A percentile compares a stretch with the other conserved stretches of the same genome.
Evolutionary conservation across 2,797 vertebrate species (phyloP).

Genomic region (Pantherophis alleghaniensis): DNA sequence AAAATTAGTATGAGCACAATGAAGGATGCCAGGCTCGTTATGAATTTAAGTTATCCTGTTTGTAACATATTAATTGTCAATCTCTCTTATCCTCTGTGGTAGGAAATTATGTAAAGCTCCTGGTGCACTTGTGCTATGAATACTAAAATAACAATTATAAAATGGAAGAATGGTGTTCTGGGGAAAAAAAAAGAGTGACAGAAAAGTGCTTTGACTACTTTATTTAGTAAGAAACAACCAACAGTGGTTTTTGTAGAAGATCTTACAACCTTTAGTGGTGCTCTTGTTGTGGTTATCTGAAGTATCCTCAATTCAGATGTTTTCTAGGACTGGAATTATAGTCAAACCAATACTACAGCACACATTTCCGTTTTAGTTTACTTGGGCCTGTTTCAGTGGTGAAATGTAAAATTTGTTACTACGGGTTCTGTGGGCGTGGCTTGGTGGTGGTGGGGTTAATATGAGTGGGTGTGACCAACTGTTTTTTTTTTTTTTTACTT

Average conservation of each 20-base stretch:
- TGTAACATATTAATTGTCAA: slow-evolving; percentile 51
- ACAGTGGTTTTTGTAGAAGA: background rate
- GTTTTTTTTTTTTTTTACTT: too few relatives aligned
- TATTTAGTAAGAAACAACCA: background rate
- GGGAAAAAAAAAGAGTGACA: background rate
- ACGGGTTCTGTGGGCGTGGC: too few relatives aligned
- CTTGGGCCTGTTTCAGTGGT: background rate
- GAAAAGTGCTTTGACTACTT: background rate
- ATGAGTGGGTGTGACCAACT: too few relatives aligned
- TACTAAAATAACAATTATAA: background rate
- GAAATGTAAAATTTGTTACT: too few relatives aligned
- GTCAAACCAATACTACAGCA: background rate
- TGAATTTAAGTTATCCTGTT: slow-evolving; percentile 29
- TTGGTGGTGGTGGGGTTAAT: too few relatives aligned
- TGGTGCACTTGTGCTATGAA: background rate
- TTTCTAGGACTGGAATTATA: background rate
- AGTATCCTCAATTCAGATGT: background rate
- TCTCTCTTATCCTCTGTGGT: slow-evolving; percentile 38
- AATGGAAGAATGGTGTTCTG: background rate
- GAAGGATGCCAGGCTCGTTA: slow-evolving; percentile 40
- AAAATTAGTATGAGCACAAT: slow-evolving; percentile 57
- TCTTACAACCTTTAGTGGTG: background rate
- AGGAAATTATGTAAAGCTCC: slow-evolving; percentile 12
- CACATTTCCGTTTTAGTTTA: background rate
- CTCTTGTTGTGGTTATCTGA: background rate